A percentile compares a stretch with the other conserved stretches of the same genome.
phyloP scores from a whole-genome alignment of 2,888 invertebrate species.

The Venusia cambrica region DNA sequence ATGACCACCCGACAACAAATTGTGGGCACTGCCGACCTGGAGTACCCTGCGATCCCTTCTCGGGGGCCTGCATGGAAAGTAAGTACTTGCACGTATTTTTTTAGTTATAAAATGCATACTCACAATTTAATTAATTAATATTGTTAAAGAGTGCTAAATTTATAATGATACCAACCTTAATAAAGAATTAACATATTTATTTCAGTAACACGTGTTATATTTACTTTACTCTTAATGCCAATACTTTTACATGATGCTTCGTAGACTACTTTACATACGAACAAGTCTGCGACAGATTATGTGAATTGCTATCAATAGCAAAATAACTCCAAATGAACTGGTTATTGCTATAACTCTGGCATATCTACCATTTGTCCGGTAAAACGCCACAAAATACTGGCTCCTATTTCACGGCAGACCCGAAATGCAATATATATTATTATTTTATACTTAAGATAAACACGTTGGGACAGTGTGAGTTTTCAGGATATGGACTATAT shows the following conservation, averaged over 20 bases:
- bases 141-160: conserved; percentile 34
- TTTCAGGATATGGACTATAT: conserved; percentile 20
- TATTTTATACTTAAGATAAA: conserved; percentile 29
- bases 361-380: conserved; percentile 76
- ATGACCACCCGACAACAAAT: conserved; percentile 60
- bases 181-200: conserved; percentile 23
- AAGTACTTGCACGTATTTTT: conserved; percentile 53
- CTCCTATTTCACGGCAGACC: conserved; percentile 73
- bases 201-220: conserved; percentile 4
- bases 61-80: conserved; percentile 93
- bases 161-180: conserved; percentile 26
- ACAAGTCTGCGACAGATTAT: conserved; percentile 58
- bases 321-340: conserved; percentile 80
- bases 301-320: conserved; percentile 65
- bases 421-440: conserved; percentile 49
- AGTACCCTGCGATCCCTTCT: conserved; percentile 87
- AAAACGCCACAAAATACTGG: conserved; percentile 80
- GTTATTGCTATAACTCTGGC: conserved; percentile 69
- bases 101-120: conserved; percentile 1
- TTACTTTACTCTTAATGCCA: conserved; percentile 14
- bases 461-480: conserved; percentile 36
- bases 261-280: conserved; percentile 62
- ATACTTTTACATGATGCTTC: conserved; percentile 53
- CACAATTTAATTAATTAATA: conserved; percentile 15
- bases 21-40: conserved; percentile 91